phyloP scores from a whole-genome alignment of 2,113 vertebrate species.

The Lasiurus borealis region DNA sequence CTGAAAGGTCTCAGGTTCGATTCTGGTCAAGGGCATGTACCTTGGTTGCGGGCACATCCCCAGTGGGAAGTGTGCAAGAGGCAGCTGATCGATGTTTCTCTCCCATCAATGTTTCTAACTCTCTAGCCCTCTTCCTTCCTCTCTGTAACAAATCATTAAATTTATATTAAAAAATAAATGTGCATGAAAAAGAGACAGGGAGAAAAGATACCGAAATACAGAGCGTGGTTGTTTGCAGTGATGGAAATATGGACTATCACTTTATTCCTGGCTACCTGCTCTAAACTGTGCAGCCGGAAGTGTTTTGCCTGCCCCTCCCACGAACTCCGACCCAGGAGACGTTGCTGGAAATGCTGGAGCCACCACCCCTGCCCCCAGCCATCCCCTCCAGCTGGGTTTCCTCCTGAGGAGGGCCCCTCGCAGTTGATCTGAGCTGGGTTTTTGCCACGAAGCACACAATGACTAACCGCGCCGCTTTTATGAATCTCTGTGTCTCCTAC shows the following conservation, averaged over 20 bases:
- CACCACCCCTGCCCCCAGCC: slow-evolving; percentile 7
- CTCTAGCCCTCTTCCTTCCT: too few relatives aligned
- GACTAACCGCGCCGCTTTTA: slow-evolving; percentile 25
- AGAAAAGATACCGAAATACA: not conserved
- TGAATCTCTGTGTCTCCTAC: not conserved
- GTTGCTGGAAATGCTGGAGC: slow-evolving; percentile 52
- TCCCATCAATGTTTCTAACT: too few relatives aligned
- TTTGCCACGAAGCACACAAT: slow-evolving; percentile 33
- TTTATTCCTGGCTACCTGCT: slow-evolving; percentile 25
- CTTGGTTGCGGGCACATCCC: too few relatives aligned
- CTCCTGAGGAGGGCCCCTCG: not conserved
- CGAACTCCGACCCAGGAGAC: not conserved
- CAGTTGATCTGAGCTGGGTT: slow-evolving; percentile 1
- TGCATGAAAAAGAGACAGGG: not conserved
- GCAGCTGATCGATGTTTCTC: too few relatives aligned
- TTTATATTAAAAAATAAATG: too few relatives aligned
- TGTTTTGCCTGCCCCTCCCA: not conserved
- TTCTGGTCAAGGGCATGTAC: too few relatives aligned
- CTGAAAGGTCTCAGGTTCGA: too few relatives aligned
- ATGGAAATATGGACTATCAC: not conserved
- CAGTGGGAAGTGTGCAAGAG: too few relatives aligned
- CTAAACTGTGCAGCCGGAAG: not conserved
- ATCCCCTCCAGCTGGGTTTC: slow-evolving; percentile 6
- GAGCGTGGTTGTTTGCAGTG: slow-evolving; percentile 19
- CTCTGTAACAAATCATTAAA: too few relatives aligned